These are phyloP conservation scores for Pao palembangensis DNA, from an alignment of 2,113 vertebrate genomes.

Conservation along the genomic window DNA sequence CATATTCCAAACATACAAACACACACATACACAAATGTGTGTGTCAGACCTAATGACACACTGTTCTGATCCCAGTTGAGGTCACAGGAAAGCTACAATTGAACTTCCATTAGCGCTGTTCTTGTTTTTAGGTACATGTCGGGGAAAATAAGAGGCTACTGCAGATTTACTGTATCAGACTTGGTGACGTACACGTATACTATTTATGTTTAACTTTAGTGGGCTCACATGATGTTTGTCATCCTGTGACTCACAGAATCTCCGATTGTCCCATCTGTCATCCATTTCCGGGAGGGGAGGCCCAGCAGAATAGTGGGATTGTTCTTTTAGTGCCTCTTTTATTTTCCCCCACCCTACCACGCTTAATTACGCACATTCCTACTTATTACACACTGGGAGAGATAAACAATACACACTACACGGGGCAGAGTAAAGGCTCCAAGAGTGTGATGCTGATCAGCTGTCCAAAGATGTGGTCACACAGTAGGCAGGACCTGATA, in stretches of 20 bases:
- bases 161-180: too few relatives aligned
- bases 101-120: background rate
- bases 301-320: conserved; percentile 55
- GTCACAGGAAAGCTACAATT: conserved; percentile 8
- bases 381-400: conserved; percentile 45
- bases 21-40: conserved; percentile 12
- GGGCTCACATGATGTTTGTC: conserved; percentile 38
- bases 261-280: conserved; percentile 47
- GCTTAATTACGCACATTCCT: conserved; percentile 62
- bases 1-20: background rate
- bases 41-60: conserved; percentile 43
- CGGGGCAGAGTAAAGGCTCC: conserved; percentile 7
- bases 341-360: conserved; percentile 7
- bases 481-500: conserved; percentile 37
- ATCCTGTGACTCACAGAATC: conserved; percentile 44
- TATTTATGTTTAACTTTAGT: background rate
- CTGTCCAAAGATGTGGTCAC: conserved; percentile 12
- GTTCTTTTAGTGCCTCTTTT: conserved; percentile 48
- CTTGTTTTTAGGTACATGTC: conserved; percentile 24
- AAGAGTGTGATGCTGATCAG: conserved; percentile 35
- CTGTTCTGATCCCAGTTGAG: conserved; percentile 17
- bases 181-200: too few relatives aligned
- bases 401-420: conserved; percentile 33
- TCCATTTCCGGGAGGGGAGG: conserved; percentile 33
- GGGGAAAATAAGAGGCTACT: conserved; percentile 16